A percentile compares a stretch with the other conserved stretches of the same genome.
phyloP scores from a whole-genome alignment of 1,140 invertebrate genomes.

The Cataglyphis hispanica region DNA sequence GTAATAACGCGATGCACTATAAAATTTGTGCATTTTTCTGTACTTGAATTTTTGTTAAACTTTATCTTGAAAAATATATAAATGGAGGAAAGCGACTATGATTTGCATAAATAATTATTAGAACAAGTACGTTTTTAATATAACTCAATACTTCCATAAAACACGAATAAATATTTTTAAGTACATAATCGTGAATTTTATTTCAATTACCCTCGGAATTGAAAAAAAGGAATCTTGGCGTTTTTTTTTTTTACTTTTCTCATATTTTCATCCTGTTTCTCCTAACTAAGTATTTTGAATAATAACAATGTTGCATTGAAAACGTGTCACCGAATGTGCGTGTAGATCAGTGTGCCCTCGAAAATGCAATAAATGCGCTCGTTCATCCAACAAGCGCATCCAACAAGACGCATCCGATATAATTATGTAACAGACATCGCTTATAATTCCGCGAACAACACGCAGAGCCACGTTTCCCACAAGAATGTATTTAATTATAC shows the following conservation, averaged over 20 bases:
- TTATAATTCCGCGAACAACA: conserved; percentile 26
- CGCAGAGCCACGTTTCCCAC: conserved; percentile 25
- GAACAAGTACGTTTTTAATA: not conserved
- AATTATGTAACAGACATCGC: conserved; percentile 49
- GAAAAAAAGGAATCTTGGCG: too few species aligned
- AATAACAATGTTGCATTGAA: not conserved
- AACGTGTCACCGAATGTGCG: not conserved
- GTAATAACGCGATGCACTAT: conserved; percentile 20
- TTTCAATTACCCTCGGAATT: not conserved
- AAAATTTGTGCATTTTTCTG: not conserved
- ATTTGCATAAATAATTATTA: too few species aligned
- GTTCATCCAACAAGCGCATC: not conserved
- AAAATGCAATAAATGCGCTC: conserved; percentile 17
- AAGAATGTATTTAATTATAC: conserved; percentile 17
- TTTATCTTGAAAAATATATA: not conserved
- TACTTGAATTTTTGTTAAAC: too few species aligned
- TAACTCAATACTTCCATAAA: not conserved
- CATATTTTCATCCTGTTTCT: not conserved
- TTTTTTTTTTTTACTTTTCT: too few species aligned
- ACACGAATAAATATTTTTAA: not conserved
- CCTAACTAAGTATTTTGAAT: not conserved
- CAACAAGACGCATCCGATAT: conserved; percentile 26
- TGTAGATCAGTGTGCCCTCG: not conserved
- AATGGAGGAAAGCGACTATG: too few species aligned
- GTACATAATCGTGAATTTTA: not conserved